Percentiles rank a stretch among this genome's conserved stretches.
These are phyloP conservation scores for Tympanoctomys barrerae DNA, from an alignment of 2,797 vertebrate species.

Conservation along the genomic window DNA sequence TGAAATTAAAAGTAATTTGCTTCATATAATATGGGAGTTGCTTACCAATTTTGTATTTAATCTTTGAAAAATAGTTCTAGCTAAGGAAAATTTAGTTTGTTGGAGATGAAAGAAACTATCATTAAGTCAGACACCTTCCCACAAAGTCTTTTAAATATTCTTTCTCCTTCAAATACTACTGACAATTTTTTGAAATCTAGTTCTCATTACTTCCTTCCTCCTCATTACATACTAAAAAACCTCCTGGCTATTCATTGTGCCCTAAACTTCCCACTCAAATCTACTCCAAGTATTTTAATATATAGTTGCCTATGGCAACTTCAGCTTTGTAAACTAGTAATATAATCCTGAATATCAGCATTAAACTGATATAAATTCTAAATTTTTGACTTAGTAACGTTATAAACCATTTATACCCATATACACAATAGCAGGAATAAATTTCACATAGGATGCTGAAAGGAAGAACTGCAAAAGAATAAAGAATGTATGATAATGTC, in stretches of 20 bases:
- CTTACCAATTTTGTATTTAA: neutral
- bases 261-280: constrained; percentile 36
- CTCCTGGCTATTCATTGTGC: neutral
- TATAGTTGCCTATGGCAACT: neutral
- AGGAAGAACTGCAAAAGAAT: neutral
- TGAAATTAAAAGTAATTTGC: constrained; percentile 30
- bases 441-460: neutral
- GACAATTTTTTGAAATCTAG: constrained; percentile 6
- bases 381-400: constrained; percentile 18
- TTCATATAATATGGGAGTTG: constrained; percentile 9
- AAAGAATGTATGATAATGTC: neutral
- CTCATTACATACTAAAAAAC: neutral
- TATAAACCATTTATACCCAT: constrained; percentile 7
- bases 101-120: constrained; percentile 29
- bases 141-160: constrained; percentile 43
- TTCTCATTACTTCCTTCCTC: neutral
- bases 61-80: neutral
- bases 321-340: constrained; percentile 25
- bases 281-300: neutral
- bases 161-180: neutral
- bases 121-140: neutral
- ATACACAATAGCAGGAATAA: neutral
- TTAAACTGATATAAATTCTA: neutral
- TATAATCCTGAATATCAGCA: neutral
- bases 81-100: neutral